Conservation (phyloP, 2,888 invertebrate genomes). For the Margaritifera margaritifera region DNA sequence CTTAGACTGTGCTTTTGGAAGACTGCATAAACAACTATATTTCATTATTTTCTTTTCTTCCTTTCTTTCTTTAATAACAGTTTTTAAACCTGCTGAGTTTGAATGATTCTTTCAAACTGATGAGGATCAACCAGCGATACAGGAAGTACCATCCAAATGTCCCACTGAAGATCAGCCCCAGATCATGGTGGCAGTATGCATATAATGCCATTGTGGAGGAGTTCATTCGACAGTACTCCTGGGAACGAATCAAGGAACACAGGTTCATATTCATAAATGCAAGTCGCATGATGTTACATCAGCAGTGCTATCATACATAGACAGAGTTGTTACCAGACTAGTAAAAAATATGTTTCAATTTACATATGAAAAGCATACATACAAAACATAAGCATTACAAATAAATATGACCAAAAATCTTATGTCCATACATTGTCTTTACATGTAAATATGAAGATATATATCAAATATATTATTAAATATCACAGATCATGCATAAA, state of each 20-base stretch:
- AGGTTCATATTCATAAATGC: conserved; percentile 72
- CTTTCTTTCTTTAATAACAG: conserved; percentile 67
- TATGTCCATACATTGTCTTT: no score
- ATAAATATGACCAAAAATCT: no score
- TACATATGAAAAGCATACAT: background rate
- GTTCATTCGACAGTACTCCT: conserved; percentile 83
- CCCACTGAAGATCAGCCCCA: conserved; percentile 77
- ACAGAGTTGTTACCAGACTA: background rate
- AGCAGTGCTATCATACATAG: conserved; percentile 2
- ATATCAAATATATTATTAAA: no score
- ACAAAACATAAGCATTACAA: no score
- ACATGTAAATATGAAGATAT: no score
- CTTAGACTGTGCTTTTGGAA: no score
- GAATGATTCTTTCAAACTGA: conserved; percentile 75
- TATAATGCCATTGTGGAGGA: conserved; percentile 82
- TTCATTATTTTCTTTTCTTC: background rate
- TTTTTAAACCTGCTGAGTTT: conserved; percentile 77
- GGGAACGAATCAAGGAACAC: conserved; percentile 81
- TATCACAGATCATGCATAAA: no score
- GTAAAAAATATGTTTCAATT: no score
- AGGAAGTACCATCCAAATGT: conserved; percentile 79
- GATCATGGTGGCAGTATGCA: conserved; percentile 86
- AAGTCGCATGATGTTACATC: background rate
- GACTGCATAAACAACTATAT: no score
- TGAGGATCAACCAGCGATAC: conserved; percentile 80